Conservation (phyloP, 1,140 invertebrate genomes). For the Helicoverpa zea region DNA sequence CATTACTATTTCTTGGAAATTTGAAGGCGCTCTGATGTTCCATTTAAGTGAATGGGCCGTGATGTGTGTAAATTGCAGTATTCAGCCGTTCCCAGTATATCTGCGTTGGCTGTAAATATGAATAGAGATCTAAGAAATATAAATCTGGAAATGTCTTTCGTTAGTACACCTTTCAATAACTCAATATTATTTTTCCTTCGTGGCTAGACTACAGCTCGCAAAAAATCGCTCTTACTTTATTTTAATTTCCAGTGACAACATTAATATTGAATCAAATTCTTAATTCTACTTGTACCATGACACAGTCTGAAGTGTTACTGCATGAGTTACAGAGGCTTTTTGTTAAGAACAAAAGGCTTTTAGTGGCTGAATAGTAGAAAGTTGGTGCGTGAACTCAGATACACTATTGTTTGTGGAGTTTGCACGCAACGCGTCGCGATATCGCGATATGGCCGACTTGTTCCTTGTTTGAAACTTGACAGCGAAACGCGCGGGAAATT, state of each 20-base stretch:
- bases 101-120: conserved; percentile 17
- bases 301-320: conserved; percentile 56
- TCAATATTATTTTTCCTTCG: not conserved
- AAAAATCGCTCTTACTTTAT: too few relatives aligned
- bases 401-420: conserved; percentile 56
- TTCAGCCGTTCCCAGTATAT: conserved; percentile 27
- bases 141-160: not conserved
- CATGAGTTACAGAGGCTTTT: conserved; percentile 67
- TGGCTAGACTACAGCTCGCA: too few relatives aligned
- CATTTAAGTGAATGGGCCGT: conserved; percentile 42
- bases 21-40: conserved; percentile 37
- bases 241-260: not conserved
- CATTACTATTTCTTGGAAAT: conserved; percentile 42
- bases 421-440: conserved; percentile 35
- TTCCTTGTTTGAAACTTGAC: conserved; percentile 40
- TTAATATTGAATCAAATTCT: not conserved
- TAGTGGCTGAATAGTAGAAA: conserved; percentile 61
- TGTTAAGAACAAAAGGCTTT: conserved; percentile 66
- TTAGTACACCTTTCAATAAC: not conserved
- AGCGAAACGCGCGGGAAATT: conserved; percentile 8
- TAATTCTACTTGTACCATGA: conserved; percentile 45
- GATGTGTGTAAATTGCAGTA: conserved; percentile 35
- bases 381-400: conserved; percentile 60
- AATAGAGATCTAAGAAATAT: conserved; percentile 14
- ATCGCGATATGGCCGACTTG: conserved; percentile 30